These are phyloP conservation scores for Triops longicaudatus DNA, from an alignment of 1,140 invertebrate species.

Conservation along the genomic window DNA sequence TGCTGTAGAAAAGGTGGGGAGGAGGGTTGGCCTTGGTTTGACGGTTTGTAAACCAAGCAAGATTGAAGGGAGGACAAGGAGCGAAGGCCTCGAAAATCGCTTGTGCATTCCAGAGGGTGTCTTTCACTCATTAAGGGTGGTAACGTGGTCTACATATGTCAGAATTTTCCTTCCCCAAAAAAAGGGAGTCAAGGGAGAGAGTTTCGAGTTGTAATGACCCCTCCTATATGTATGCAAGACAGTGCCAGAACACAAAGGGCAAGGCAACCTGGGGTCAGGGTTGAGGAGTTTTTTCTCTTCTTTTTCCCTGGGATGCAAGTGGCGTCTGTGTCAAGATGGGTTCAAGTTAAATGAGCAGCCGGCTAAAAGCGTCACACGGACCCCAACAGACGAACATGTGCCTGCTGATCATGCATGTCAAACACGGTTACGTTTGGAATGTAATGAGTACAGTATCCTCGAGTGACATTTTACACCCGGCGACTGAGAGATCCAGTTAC, in stretches of 20 bases:
- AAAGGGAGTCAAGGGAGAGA: not conserved
- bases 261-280: not conserved
- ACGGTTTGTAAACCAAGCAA: not conserved
- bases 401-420: slow-evolving; percentile 6
- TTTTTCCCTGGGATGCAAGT: not conserved
- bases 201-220: not conserved
- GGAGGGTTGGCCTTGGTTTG: not conserved
- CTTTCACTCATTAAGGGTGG: slow-evolving; percentile 11
- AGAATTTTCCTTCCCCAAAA: not conserved
- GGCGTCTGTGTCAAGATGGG: not conserved
- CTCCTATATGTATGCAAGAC: not conserved
- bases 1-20: not conserved
- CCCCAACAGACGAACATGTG: not conserved
- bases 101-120: not conserved
- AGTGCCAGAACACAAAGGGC: not conserved
- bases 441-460: not conserved
- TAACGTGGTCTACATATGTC: slow-evolving; percentile 10
- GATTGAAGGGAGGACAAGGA: not conserved
- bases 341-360: not conserved
- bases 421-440: not conserved
- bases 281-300: not conserved
- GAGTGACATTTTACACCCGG: not conserved
- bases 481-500: not conserved
- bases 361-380: not conserved
- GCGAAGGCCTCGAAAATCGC: not conserved